Conservation (phyloP, 2,797 vertebrate genomes). For the Platyrinchus mystaceus region DNA sequence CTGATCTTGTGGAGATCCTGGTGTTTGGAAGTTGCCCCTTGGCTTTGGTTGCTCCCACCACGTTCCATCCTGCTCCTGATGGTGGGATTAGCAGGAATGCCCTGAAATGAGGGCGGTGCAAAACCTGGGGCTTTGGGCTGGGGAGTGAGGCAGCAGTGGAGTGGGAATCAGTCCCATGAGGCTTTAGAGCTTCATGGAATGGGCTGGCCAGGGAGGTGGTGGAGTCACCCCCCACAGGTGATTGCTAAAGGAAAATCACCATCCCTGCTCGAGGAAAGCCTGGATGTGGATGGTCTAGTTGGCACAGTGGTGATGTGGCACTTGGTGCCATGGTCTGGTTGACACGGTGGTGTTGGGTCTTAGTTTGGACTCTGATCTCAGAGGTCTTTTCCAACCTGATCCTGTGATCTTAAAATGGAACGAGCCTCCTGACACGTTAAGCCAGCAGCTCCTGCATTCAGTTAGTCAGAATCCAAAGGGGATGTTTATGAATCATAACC, state of each 20-base stretch:
- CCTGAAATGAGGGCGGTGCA: rapidly evolving
- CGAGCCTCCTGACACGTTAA: too few relatives aligned
- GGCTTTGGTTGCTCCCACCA: background rate
- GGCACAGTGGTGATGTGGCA: background rate
- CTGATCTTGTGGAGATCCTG: background rate
- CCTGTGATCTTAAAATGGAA: background rate
- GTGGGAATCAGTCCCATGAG: background rate
- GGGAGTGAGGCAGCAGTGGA: background rate
- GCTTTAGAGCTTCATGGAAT: background rate
- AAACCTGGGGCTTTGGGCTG: background rate
- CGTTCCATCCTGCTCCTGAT: rapidly evolving
- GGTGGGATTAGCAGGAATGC: background rate
- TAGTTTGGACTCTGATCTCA: background rate
- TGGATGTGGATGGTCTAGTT: background rate
- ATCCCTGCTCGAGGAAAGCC: background rate
- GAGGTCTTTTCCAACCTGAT: background rate
- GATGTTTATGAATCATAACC: too few relatives aligned
- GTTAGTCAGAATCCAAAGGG: too few relatives aligned
- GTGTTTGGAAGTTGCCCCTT: too few relatives aligned
- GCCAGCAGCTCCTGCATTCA: too few relatives aligned
- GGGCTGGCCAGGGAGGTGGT: too few relatives aligned
- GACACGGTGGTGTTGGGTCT: background rate
- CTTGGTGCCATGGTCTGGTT: background rate
- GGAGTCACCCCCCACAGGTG: background rate
- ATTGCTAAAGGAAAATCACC: too few relatives aligned